Evolutionary conservation across 2,797 vertebrate species (phyloP).

Genomic region (Trichosurus vulpecula): DNA sequence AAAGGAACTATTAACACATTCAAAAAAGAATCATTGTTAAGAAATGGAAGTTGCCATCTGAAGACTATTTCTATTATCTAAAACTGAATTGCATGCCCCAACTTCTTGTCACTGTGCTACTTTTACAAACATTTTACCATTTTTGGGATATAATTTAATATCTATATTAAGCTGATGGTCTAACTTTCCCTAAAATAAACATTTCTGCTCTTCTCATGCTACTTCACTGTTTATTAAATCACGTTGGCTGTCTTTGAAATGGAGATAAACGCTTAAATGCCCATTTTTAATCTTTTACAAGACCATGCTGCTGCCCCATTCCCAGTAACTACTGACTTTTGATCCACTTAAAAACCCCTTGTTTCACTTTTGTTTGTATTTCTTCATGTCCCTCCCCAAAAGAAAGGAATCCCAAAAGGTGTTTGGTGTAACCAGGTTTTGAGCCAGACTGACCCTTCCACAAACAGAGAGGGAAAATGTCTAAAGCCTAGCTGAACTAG

Average conservation of each 20-base stretch:
- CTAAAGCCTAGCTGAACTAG: neutral
- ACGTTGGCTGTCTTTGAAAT: slow-evolving; percentile 73
- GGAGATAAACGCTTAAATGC: slow-evolving; percentile 78
- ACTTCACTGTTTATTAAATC: slow-evolving; percentile 71
- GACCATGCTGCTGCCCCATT: neutral
- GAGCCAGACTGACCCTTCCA: neutral
- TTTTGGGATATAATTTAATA: slow-evolving; percentile 55
- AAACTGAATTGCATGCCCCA: neutral
- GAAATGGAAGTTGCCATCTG: neutral
- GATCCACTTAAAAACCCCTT: slow-evolving; percentile 16
- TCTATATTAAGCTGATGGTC: slow-evolving; percentile 40
- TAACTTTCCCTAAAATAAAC: slow-evolving; percentile 32
- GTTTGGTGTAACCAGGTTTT: neutral
- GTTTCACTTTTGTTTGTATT: slow-evolving; percentile 42
- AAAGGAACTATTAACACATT: neutral
- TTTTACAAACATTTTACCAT: slow-evolving; percentile 48
- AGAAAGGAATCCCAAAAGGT: neutral
- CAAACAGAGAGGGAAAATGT: neutral
- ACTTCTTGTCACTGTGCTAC: neutral
- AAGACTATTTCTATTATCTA: neutral
- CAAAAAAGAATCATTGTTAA: neutral
- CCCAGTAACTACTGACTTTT: slow-evolving; percentile 46
- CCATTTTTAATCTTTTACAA: slow-evolving; percentile 80
- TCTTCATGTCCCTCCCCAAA: slow-evolving; percentile 59
- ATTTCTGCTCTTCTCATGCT: slow-evolving; percentile 74